These are phyloP conservation scores for Dascillus cervinus DNA, from an alignment of 2,888 invertebrate genomes.

Conservation along the genomic window DNA sequence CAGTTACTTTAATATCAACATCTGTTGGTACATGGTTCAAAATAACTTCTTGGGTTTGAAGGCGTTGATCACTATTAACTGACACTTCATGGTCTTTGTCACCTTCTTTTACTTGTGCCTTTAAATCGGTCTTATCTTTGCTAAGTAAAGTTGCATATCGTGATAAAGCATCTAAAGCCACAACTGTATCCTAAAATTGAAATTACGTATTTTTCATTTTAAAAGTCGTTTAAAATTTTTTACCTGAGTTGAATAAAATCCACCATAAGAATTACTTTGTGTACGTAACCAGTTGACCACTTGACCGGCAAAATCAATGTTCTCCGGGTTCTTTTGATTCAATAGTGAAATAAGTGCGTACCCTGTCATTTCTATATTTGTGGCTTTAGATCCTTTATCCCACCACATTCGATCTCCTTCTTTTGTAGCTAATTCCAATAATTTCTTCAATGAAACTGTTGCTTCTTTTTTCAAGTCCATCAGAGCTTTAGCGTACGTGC, in stretches of 20 bases:
- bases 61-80: constrained; percentile 43
- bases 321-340: constrained; percentile 43
- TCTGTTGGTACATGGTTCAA: constrained; percentile 42
- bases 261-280: constrained; percentile 60
- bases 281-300: constrained; percentile 66
- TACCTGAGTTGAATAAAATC: constrained; percentile 71
- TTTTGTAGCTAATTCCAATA: constrained; percentile 40
- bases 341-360: constrained; percentile 57
- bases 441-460: constrained; percentile 36
- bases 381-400: constrained; percentile 49
- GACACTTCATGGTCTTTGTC: constrained; percentile 40
- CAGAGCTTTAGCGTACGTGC: constrained; percentile 47
- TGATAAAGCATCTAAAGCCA: constrained; percentile 53
- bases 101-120: constrained; percentile 41
- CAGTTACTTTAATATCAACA: constrained; percentile 43
- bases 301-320: constrained; percentile 49
- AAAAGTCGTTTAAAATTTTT: no score
- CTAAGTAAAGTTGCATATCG: constrained; percentile 47
- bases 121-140: constrained; percentile 40
- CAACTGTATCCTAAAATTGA: constrained; percentile 51
- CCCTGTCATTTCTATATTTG: constrained; percentile 61
- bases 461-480: constrained; percentile 42
- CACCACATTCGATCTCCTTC: constrained; percentile 47
- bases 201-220: no score
- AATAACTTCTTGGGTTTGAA: constrained; percentile 42